Evolutionary conservation across 2,113 vertebrate genomes (phyloP).

Genomic region (Bos javanicus): DNA sequence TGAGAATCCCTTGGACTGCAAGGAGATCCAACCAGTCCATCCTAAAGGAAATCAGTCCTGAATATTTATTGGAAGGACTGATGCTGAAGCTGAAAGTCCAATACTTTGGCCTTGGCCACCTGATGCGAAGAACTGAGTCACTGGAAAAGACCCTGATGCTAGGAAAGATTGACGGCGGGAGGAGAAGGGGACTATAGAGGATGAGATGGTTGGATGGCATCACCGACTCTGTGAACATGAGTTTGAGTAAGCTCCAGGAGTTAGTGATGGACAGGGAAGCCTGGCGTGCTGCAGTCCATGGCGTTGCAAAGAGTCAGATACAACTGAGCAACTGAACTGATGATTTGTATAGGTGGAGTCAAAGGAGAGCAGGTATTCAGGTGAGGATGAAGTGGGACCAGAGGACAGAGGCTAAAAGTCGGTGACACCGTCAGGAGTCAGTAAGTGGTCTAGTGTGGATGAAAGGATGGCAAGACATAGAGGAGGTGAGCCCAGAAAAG

Average conservation of each 20-base stretch:
- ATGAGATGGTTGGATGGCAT: not conserved
- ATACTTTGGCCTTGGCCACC: not conserved
- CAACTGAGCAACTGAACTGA: not conserved
- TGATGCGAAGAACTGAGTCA: not conserved
- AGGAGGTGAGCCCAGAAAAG: not conserved
- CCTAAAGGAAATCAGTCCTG: not conserved
- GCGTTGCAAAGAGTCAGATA: rapidly evolving
- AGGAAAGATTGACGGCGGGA: not conserved
- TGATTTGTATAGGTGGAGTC: not conserved
- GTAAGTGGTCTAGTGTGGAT: not conserved
- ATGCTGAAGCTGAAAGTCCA: not conserved
- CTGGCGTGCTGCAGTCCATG: not conserved
- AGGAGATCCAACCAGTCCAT: not conserved
- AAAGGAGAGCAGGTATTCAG: not conserved
- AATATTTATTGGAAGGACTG: not conserved
- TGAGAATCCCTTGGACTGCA: not conserved
- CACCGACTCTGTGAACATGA: not conserved
- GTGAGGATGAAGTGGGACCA: not conserved
- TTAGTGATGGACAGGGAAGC: not conserved
- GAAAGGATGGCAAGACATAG: not conserved
- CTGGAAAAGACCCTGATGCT: not conserved
- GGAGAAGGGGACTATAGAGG: not conserved
- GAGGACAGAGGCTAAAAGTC: not conserved
- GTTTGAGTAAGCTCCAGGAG: not conserved
- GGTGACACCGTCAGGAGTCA: not conserved